Evolutionary conservation across 2,888 invertebrate species (phyloP), one percentile per base, ranked within the genome.

Genomic region (Catocala sponsa): DNA sequence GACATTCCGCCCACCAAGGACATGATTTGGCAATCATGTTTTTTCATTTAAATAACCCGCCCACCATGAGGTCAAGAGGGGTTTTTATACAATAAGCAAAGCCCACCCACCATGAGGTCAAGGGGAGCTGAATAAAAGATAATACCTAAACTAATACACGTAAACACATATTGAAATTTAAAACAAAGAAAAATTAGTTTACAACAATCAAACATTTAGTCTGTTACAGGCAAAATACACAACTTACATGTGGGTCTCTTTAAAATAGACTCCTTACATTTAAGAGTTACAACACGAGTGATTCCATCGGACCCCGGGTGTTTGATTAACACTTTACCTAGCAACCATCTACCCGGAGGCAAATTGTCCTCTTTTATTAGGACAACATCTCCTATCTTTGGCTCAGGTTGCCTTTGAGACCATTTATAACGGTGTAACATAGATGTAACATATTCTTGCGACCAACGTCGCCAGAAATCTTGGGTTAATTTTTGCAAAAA

Each of bases 341-440:
- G 13, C 9, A 51, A 25, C 55, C 59, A 50, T 42, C 46, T 42
- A 12, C 47, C 42, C 5, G 59, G 43, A 35, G 44, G 55, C 5
- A 60, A 33, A 11, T 55, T 51, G 35, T 61, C 56, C 12, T 62
- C 53, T 9, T 62, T 62, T 6, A 56, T n/a, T 2, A 62, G 32
- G 11, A 61, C 55, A 47, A 61, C 38, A 55, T 50, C 55, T 10
- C 55, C 55, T n/a, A 51, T 12, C 7, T 55, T 11, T 32, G 52
- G 52, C 38, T 25, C 25, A 25, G 25, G 25, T 25, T 25, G 25
- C 25, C 25, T 25, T 25, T 52, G 25, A 10, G 38, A 0, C 53
- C 59, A 48, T 48, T 48, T 47, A 11, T 52, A 59, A 2, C 53
- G 15, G 15, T 52, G 46, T n/a, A 35, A 15, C 2, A 59, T 47